Percentiles rank a stretch among this genome's conserved stretches.
These are phyloP conservation scores for Cryptophagus acutangulus DNA, from an alignment of 2,888 invertebrate genomes.

Conservation along the genomic window DNA sequence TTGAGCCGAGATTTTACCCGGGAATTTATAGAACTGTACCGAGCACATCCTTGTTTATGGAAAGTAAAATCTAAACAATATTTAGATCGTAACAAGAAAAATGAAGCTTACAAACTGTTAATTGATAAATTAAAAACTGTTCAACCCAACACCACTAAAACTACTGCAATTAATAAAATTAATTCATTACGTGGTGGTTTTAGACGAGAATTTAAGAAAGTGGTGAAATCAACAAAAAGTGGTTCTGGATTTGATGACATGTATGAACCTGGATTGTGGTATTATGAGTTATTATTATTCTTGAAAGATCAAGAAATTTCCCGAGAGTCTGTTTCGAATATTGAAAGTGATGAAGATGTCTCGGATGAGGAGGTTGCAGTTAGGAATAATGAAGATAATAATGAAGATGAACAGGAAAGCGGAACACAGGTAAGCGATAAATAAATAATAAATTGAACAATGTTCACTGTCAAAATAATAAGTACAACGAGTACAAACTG, in stretches of 20 bases:
- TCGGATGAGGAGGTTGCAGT: no score
- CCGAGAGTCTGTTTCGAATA: slow-evolving; percentile 10
- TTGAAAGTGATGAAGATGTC: neutral
- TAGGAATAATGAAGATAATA: no score
- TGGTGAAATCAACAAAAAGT: slow-evolving; percentile 17
- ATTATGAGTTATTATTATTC: slow-evolving; percentile 20
- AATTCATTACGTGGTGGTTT: slow-evolving; percentile 19
- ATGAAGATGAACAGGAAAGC: no score
- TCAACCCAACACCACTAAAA: slow-evolving; percentile 12
- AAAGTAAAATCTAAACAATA: no score
- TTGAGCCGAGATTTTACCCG: no score
- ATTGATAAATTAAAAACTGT: slow-evolving; percentile 14
- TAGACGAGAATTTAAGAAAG: slow-evolving; percentile 18
- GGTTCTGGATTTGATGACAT: slow-evolving; percentile 17
- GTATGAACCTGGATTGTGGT: slow-evolving; percentile 21
- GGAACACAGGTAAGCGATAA: no score
- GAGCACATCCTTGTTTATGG: no score
- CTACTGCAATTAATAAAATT: slow-evolving; percentile 17
- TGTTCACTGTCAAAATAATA: no score
- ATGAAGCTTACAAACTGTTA: slow-evolving; percentile 13
- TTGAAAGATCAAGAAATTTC: slow-evolving; percentile 22
- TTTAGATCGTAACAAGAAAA: slow-evolving; percentile 12
- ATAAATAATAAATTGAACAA: no score
- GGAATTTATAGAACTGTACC: no score
- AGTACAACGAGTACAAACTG: no score